A percentile compares a stretch with the other conserved stretches of the same genome.
Evolutionary conservation across 1,140 invertebrate species (phyloP).

Genomic region (Drosophila baimaii): DNA sequence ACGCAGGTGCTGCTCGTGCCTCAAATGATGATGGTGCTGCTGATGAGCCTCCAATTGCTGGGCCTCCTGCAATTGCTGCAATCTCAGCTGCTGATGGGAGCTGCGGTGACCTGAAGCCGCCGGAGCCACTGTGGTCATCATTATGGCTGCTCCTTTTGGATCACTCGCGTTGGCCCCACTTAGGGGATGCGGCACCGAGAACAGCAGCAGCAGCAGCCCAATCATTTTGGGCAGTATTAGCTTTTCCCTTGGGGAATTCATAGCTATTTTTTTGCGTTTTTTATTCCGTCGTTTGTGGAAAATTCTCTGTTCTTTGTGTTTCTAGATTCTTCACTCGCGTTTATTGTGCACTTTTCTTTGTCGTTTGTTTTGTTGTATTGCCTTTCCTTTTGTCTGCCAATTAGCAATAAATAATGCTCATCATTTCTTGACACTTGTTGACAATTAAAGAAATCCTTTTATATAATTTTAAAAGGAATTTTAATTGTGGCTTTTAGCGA

Average conservation of each 20-base stretch:
- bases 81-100: slow-evolving; percentile 48
- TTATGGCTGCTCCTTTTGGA: slow-evolving; percentile 22
- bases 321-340: slow-evolving; percentile 13
- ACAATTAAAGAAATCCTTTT: slow-evolving; percentile 13
- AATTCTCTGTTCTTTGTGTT: slow-evolving; percentile 15
- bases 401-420: slow-evolving; percentile 23
- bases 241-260: slow-evolving; percentile 7
- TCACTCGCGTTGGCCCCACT: slow-evolving; percentile 24
- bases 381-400: slow-evolving; percentile 36
- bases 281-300: slow-evolving; percentile 12
- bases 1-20: slow-evolving; percentile 71
- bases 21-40: slow-evolving; percentile 62
- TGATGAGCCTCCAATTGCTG: slow-evolving; percentile 46
- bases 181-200: slow-evolving; percentile 14
- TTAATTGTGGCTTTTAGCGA: slow-evolving; percentile 18
- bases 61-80: slow-evolving; percentile 66
- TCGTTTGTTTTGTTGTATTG: slow-evolving; percentile 19
- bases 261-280: slow-evolving; percentile 15
- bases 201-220: slow-evolving; percentile 30
- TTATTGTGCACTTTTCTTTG: slow-evolving; percentile 37
- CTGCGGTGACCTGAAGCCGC: slow-evolving; percentile 17
- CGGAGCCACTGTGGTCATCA: slow-evolving; percentile 38
- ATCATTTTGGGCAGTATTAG: slow-evolving; percentile 15
- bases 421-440: slow-evolving; percentile 52
- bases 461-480: slow-evolving; percentile 3